Evolutionary conservation across 1,140 invertebrate species (phyloP).

Genomic region (Neodiprion virginianus): DNA sequence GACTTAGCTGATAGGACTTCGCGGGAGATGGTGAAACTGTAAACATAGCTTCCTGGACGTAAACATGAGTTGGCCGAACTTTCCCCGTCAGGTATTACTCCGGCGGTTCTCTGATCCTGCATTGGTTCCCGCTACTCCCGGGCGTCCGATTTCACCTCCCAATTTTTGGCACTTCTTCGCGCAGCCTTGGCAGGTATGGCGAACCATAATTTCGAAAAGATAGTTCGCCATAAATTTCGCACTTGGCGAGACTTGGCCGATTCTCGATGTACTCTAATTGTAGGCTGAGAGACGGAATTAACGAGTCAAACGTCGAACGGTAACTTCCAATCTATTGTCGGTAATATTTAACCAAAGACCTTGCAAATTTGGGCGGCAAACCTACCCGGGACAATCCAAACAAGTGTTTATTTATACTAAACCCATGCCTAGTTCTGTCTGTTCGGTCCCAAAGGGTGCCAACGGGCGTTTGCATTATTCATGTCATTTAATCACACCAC

Average conservation of each 20-base stretch:
- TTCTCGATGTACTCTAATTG: too few relatives aligned
- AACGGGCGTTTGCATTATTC: slow-evolving; percentile 13
- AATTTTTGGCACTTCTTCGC: too few relatives aligned
- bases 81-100: background rate
- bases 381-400: background rate
- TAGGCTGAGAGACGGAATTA: too few relatives aligned
- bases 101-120: background rate
- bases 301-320: too few relatives aligned
- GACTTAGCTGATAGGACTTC: too few relatives aligned
- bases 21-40: too few relatives aligned
- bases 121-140: too few relatives aligned
- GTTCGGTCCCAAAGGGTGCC: background rate
- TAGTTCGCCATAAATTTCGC: too few relatives aligned
- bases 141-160: too few relatives aligned
- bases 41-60: background rate
- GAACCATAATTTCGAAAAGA: too few relatives aligned
- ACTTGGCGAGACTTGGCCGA: too few relatives aligned
- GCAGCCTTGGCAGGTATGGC: too few relatives aligned
- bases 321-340: background rate
- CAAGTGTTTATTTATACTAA: slow-evolving; percentile 3
- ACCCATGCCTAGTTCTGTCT: background rate
- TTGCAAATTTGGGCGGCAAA: background rate
- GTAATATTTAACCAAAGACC: background rate
- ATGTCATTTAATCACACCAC: slow-evolving; percentile 14
- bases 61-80: background rate